Evolutionary conservation across 1,140 invertebrate genomes (phyloP).

Genomic region (Holotrichia oblita): DNA sequence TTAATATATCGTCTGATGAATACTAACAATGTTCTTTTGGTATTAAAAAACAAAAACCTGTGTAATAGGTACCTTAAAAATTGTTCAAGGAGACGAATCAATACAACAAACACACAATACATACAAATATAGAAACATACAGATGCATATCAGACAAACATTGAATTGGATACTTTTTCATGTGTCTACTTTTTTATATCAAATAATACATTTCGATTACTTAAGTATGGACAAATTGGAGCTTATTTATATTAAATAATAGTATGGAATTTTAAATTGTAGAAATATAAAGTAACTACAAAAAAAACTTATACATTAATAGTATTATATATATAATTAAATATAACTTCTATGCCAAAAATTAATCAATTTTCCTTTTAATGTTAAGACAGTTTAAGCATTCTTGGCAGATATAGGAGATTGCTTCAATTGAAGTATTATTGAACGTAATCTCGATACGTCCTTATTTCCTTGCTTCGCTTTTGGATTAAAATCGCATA

Average conservation of each 20-base stretch:
- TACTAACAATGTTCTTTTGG: conserved; percentile 19
- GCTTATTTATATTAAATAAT: background rate
- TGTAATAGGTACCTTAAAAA: background rate
- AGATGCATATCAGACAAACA: conserved; percentile 13
- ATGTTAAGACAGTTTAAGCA: conserved; percentile 43
- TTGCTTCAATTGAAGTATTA: conserved; percentile 95
- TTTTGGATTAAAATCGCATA: conserved; percentile 98
- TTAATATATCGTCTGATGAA: conserved; percentile 10
- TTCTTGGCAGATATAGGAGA: conserved; percentile 65
- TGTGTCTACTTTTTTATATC: background rate
- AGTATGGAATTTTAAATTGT: conserved; percentile 11
- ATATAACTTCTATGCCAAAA: conserved; percentile 13
- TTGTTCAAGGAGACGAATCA: background rate
- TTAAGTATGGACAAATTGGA: background rate
- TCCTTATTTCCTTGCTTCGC: conserved; percentile 89
- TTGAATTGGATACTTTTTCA: background rate
- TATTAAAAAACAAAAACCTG: background rate
- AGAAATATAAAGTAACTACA: background rate
- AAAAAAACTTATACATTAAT: conserved; percentile 14
- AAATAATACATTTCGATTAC: background rate
- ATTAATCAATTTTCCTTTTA: conserved; percentile 19
- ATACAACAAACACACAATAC: conserved; percentile 8
- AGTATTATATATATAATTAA: background rate
- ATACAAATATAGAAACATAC: conserved; percentile 22
- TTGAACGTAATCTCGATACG: conserved; percentile 92